phyloP scores from a whole-genome alignment of 2,797 vertebrate genomes.

The Orestias chungarensis region DNA sequence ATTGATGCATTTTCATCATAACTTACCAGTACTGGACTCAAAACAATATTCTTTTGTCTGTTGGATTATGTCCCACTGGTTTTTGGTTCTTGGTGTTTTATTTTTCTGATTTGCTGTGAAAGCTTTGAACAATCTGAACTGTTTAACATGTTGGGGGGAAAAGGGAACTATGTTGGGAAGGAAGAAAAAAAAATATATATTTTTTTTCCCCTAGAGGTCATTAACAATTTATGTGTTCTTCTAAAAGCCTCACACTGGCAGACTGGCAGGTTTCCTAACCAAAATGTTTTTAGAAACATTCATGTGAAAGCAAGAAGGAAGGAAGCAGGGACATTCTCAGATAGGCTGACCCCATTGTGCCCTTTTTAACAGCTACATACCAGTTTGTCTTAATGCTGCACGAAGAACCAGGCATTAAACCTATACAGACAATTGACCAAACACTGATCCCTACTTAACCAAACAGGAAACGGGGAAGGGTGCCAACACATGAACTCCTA shows the following conservation, averaged over 20 bases:
- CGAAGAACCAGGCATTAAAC: not conserved
- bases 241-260: not conserved
- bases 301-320: not conserved
- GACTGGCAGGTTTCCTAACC: conserved; percentile 5
- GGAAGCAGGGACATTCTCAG: conserved; percentile 11
- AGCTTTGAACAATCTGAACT: not conserved
- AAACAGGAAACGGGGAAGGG: not conserved
- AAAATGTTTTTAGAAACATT: conserved; percentile 8
- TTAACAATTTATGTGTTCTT: too few relatives aligned
- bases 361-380: not conserved
- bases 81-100: not conserved
- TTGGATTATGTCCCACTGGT: not conserved
- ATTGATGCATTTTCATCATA: not conserved
- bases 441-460: not conserved
- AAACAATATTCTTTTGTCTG: not conserved
- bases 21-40: not conserved
- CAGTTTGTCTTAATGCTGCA: not conserved
- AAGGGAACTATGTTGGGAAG: not conserved
- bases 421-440: not conserved
- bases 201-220: not conserved
- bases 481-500: not conserved
- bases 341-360: not conserved
- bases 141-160: conserved; percentile 48
- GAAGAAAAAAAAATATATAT: conserved; percentile 12
- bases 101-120: not conserved